Base-by-base conservation (phyloP, 2,888 invertebrate species). In the Papilio protenor region DNA sequence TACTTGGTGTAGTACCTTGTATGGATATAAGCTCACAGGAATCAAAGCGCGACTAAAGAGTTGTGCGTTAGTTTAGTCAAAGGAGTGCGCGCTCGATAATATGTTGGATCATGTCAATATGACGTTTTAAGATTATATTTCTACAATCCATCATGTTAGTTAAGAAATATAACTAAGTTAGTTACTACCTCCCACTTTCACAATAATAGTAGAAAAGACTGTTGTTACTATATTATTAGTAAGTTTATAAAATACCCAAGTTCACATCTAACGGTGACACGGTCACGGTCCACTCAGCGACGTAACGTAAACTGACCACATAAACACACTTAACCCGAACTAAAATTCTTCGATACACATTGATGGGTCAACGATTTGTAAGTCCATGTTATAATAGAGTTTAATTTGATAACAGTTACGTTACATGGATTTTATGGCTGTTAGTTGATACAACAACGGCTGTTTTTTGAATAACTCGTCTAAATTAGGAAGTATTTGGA, bases 241-340 rank as follows among this genome's bases (percentile, higher is more conserved):
- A 59, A 59, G 57, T 12, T 23, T 59, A 23, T 23, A 59, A 23
- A 59, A 3, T 12, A 59, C 21, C 57, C 12, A 59, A 59, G 11
- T 59, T 23, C 23, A 23, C 6, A 59, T 21, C 23, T 12, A 23
- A 23, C 21, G 23, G 57, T 59, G 23, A 59, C 57, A 59, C 12
- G 57, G 57, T 23, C 21, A 59, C 12, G 57, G 16, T 59, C 82
- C 40, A 80, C 79, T 80, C 77, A 80, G 74, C 77, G 61, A 69
- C 75, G 73, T 55, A 64, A 45, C 66, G 49, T 66, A 75, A 73
- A 77, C 59, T 33, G 72, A 55, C 8, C 45, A 27, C 55, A 73
- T 73, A 76, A 76, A 73, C 52, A 73, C 6, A 45, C 23, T 71
- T 61, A 72, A 61, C 61, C 45, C 27, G 11, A 72, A 33, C 72